Conservation (phyloP, 2,113 vertebrate genomes). For the Manacus vitellinus region DNA sequence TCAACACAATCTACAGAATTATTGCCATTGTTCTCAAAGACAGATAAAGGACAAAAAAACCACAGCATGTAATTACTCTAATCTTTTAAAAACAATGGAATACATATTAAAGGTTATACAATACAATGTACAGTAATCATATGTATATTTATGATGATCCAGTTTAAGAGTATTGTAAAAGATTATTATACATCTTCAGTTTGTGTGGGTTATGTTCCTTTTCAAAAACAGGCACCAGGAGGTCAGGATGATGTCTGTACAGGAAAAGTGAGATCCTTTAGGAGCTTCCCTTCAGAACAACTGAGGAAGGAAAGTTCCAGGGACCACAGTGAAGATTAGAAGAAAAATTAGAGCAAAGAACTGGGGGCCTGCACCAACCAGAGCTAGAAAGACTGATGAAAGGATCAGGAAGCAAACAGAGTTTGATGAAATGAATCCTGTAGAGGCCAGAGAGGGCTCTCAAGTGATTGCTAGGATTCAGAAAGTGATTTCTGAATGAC, state of each 20-base stretch:
- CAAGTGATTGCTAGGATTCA: not conserved
- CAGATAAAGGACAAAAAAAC: not conserved
- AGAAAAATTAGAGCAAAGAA: not conserved
- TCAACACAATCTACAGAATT: not conserved
- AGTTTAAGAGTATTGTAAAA: not conserved
- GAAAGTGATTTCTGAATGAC: not conserved
- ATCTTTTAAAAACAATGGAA: not conserved
- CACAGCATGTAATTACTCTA: not conserved
- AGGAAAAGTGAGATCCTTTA: not conserved
- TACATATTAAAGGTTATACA: not conserved
- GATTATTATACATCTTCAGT: not conserved
- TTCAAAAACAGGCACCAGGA: not conserved
- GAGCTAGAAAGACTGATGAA: not conserved
- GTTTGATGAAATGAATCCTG: not conserved
- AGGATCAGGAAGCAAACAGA: not conserved
- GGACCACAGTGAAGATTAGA: not conserved
- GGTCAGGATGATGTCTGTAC: not conserved
- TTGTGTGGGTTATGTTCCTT: not conserved
- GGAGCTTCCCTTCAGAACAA: not conserved
- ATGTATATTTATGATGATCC: not conserved
- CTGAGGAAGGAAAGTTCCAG: not conserved
- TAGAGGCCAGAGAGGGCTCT: not conserved
- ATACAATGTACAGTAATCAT: not conserved
- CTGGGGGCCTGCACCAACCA: not conserved
- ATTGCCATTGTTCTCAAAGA: slow-evolving; percentile 7